These are phyloP conservation scores for Diarsia mendica DNA, from an alignment of 2,888 invertebrate genomes.

Conservation along the genomic window DNA sequence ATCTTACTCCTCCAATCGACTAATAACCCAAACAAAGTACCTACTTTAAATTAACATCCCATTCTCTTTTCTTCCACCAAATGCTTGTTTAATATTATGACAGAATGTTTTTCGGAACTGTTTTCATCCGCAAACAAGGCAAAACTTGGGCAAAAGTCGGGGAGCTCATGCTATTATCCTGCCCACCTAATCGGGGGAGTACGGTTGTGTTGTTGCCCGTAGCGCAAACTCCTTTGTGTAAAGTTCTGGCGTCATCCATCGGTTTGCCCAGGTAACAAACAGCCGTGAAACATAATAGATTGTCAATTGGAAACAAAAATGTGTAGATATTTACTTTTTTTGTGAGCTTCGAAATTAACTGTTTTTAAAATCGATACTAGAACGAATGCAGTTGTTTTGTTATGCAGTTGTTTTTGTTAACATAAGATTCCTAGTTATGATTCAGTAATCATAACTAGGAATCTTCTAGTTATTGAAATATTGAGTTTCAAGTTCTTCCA, in stretches of 20 bases:
- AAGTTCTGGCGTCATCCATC: conserved; percentile 50
- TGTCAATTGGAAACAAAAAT: conserved; percentile 17
- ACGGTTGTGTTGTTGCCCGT: conserved; percentile 43
- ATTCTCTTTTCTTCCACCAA: background rate
- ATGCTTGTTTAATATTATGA: conserved; percentile 40
- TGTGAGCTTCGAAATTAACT: background rate
- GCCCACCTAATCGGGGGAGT: conserved; percentile 52
- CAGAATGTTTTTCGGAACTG: conserved; percentile 36
- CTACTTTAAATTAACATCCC: conserved; percentile 6
- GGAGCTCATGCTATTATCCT: conserved; percentile 57
- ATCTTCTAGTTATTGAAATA: too few relatives aligned
- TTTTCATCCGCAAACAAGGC: conserved; percentile 47
- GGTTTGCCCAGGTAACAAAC: conserved; percentile 41
- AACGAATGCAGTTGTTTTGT: too few relatives aligned
- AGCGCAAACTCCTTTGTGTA: conserved; percentile 54
- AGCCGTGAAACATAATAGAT: conserved; percentile 38
- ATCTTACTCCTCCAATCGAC: background rate
- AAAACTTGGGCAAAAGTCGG: conserved; percentile 50
- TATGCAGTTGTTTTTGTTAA: too few relatives aligned
- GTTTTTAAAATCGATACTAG: background rate
- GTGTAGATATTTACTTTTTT: background rate
- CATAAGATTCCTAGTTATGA: too few relatives aligned
- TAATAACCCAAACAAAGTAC: conserved; percentile 12
- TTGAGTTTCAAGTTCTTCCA: too few relatives aligned
- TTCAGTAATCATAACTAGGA: too few relatives aligned